phyloP scores from a whole-genome alignment of 37 sponge, comb jelly and placozoan genomes.

The Theonella swinhoei region DNA sequence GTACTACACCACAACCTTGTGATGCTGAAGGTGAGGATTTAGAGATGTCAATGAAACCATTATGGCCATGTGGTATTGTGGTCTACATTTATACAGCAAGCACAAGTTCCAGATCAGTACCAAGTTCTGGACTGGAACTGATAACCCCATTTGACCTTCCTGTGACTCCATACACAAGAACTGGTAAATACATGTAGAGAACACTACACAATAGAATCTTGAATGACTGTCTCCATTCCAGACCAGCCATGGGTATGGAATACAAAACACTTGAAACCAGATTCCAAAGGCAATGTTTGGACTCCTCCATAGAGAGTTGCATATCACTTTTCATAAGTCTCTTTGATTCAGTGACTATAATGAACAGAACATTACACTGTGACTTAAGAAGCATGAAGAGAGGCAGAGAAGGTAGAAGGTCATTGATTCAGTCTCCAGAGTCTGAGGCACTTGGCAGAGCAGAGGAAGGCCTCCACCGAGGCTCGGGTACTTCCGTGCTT shows the following conservation, averaged over 20 bases:
- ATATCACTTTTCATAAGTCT: background rate
- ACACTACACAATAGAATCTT: background rate
- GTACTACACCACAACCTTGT: too few relatives aligned
- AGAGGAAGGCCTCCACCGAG: conserved; percentile 76
- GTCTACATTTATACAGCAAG: too few relatives aligned
- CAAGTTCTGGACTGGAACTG: background rate
- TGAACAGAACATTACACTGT: background rate
- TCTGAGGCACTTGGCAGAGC: conserved; percentile 79
- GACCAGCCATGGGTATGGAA: conserved; percentile 87
- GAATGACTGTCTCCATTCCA: conserved; percentile 13
- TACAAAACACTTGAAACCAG: conserved; percentile 41
- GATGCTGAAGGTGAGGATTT: too few relatives aligned
- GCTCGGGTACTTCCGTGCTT: conserved; percentile 53
- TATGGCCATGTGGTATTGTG: too few relatives aligned
- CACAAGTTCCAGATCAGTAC: background rate
- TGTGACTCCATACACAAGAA: conserved; percentile 41
- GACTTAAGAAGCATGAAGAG: background rate
- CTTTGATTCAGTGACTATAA: background rate
- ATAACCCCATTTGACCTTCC: conserved; percentile 57
- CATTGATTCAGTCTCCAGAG: conserved; percentile 54
- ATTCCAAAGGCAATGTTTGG: conserved; percentile 68
- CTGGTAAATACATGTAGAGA: conserved; percentile 8
- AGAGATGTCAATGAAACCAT: background rate
- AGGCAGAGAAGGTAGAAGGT: background rate
- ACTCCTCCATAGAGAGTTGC: conserved; percentile 37